A percentile compares a stretch with the other conserved stretches of the same genome.
phyloP scores from a whole-genome alignment of 2,113 vertebrate species.

The Neodon shergylaensis region DNA sequence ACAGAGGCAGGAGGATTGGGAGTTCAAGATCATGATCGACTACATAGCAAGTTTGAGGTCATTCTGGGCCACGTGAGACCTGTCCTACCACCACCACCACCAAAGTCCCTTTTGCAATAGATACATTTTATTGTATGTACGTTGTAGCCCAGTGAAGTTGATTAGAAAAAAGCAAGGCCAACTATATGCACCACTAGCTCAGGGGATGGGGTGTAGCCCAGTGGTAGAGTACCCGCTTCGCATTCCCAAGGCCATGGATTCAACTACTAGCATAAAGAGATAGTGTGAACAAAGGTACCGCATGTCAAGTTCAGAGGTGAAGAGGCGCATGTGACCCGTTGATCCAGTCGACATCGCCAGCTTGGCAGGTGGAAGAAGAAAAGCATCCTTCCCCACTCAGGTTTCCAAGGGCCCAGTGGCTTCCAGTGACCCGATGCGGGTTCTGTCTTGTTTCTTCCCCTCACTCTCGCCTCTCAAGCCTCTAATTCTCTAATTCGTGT shows the following conservation, averaged over 20 bases:
- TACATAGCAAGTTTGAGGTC: not conserved
- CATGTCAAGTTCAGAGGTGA: not conserved
- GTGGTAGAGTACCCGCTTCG: not conserved
- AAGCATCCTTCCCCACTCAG: not conserved
- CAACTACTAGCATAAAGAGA: not conserved
- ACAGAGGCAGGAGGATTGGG: not conserved
- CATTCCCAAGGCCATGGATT: not conserved
- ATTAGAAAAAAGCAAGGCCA: not conserved
- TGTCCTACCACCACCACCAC: too few species aligned
- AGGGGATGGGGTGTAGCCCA: too few species aligned
- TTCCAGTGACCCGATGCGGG: not conserved
- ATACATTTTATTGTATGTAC: not conserved
- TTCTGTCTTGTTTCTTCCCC: not conserved
- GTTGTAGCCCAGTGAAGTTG: not conserved
- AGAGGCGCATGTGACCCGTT: not conserved
- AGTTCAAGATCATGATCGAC: not conserved
- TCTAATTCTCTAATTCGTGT: conserved; percentile 49
- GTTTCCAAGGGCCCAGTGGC: not conserved
- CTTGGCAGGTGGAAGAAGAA: not conserved
- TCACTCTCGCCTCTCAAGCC: not conserved
- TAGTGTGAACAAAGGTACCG: not conserved
- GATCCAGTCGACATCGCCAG: too few species aligned
- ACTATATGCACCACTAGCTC: not conserved
- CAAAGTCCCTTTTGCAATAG: not conserved
- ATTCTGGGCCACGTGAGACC: not conserved